Evolutionary conservation across 2,113 vertebrate species (phyloP).

Genomic region (Dipodomys stephensi): DNA sequence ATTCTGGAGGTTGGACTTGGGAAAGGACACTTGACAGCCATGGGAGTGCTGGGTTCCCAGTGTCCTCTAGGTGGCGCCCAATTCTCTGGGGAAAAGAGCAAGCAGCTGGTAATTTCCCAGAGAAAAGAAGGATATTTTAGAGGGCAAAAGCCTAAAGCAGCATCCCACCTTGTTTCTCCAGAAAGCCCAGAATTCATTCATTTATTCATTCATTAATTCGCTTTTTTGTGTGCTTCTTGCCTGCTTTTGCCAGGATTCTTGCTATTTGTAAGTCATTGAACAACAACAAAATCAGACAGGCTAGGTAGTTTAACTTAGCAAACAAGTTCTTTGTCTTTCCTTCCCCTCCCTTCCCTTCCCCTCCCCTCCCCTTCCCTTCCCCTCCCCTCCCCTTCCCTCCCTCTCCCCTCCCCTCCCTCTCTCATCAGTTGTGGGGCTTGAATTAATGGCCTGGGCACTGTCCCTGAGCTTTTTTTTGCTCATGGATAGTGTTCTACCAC

Average conservation of each 20-base stretch:
- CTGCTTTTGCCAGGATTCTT: not conserved
- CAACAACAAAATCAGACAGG: not conserved
- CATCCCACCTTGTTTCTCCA: no score
- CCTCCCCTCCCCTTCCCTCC: no score
- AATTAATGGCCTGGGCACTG: no score
- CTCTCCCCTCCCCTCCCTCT: no score
- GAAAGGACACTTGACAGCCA: not conserved
- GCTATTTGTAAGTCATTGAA: not conserved
- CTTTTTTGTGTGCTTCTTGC: not conserved
- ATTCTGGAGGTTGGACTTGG: no score
- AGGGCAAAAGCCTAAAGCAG: not conserved
- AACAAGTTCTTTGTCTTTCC: no score
- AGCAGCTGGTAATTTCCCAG: not conserved
- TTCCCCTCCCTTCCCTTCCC: no score
- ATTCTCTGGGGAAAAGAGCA: conserved; percentile 59
- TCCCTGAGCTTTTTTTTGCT: no score
- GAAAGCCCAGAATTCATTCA: not conserved
- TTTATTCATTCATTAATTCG: not conserved
- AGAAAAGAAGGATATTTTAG: not conserved
- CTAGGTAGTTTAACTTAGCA: no score
- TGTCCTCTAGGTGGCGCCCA: conserved; percentile 72
- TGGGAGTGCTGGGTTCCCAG: not conserved
- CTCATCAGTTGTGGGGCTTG: no score
- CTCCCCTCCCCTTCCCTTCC: no score
- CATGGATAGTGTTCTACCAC: no score